Conservation (phyloP, 2,113 vertebrate species). For the Tyrannus savana region DNA sequence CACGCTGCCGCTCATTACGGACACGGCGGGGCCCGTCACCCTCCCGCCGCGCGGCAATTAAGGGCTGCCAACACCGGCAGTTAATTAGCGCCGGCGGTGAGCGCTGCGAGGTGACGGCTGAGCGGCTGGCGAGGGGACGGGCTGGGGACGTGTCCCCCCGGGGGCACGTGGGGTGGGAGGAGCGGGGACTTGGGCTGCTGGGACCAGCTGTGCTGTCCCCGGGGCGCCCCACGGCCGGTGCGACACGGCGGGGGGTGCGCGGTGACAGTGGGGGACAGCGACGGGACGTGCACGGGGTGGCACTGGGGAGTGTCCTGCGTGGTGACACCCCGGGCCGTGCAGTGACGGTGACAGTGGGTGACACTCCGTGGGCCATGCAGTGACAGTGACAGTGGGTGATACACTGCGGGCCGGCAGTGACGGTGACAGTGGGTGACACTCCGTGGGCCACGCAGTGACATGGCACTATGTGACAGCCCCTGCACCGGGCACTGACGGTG, state of each 20-base stretch:
- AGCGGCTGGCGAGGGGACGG: not conserved
- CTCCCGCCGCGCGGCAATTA: slow-evolving; percentile 19
- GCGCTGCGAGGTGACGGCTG: not conserved
- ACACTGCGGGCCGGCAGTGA: not conserved
- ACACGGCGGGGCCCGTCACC: not conserved
- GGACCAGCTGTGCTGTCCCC: not conserved
- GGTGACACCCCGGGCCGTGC: not conserved
- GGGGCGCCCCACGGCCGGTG: not conserved
- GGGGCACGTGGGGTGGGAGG: rapidly evolving
- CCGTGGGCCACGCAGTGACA: not conserved
- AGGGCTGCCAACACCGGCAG: not conserved
- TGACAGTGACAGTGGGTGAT: not conserved
- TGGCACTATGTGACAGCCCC: not conserved
- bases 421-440: not conserved
- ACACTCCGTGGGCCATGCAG: not conserved
- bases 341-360: not conserved
- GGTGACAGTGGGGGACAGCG: not conserved
- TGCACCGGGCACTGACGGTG: not conserved
- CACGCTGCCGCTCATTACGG: not conserved
- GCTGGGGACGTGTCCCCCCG: not conserved
- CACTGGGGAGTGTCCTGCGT: not conserved
- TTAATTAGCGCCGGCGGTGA: slow-evolving; percentile 19
- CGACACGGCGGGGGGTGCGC: rapidly evolving
- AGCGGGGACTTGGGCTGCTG: not conserved
- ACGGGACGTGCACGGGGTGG: not conserved